Evolutionary conservation across 2,797 vertebrate genomes (phyloP), one percentile per base, ranked within the genome.

Genomic region (Cuniculus paca): DNA sequence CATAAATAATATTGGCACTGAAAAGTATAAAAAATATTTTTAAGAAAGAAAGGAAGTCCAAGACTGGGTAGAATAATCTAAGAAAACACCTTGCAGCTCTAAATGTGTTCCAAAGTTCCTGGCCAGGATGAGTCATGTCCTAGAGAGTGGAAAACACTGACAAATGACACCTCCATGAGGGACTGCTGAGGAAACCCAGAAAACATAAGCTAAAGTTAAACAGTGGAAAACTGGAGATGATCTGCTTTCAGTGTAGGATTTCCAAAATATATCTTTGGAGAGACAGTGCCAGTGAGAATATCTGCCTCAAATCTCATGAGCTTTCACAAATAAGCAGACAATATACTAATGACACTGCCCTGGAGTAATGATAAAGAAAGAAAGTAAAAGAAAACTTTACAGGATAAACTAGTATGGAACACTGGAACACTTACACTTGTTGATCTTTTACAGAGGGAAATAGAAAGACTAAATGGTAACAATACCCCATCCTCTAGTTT

Each of bases 121-220:
- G 80, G 93, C 79, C 72, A 95, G 48, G 52, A 87, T 97, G 94
- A 97, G 54, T 97, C 96, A 97, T 16, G 94, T 94, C 96, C 96
- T 94, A 72, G 34, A 86, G 52, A 97, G 65, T 75, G 6, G 31
- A 72, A 80, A 85, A 84, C 72, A 94, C 83, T 83, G 31, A 91
- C 26, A 39, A 86, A 74, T 78, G 77, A 92, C 26, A 78, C 45
- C n/a, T 94, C 87, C 63, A 63, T 36, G 74, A 74, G 48, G 19
- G 22, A 82, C 36, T 93, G 65, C 39, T 80, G 70, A 85, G 88
- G 58, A 96, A 95, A 84, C 89, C 26, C 91, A 48, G 90, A 91
- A 81, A 24, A 52, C 19, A 50, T 3, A n/a, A 75, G 50, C 81
- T 84, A 93, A 88, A 96, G 63, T 45, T 52, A 90, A 68, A 68